Conservation (phyloP, 1,140 invertebrate species). For the Drosophila chauvacae region DNA sequence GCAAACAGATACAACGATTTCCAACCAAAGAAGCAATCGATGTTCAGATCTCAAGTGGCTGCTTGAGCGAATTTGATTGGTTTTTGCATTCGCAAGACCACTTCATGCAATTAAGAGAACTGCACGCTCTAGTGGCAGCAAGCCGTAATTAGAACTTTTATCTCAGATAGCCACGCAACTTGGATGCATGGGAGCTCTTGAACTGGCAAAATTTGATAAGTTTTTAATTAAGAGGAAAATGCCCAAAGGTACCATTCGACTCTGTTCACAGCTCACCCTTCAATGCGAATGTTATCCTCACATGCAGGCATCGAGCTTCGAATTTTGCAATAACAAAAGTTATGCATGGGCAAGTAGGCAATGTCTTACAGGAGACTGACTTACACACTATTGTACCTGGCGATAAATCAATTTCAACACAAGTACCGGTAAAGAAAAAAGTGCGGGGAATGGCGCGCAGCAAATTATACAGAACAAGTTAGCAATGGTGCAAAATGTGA, state of each 20-base stretch:
- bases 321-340: background rate
- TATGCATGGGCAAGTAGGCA: slow-evolving; percentile 1
- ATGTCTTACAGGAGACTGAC: background rate
- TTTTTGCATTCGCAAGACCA: background rate
- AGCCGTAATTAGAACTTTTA: slow-evolving; percentile 7
- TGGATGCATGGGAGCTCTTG: background rate
- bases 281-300: background rate
- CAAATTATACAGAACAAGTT: slow-evolving; percentile 52
- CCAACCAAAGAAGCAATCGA: background rate
- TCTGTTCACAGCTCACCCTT: slow-evolving; percentile 1
- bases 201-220: slow-evolving; percentile 15
- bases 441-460: background rate
- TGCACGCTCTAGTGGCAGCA: background rate
- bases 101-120: slow-evolving; percentile 1
- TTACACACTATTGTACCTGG: background rate
- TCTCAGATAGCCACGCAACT: background rate
- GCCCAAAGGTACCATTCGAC: background rate
- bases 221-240: slow-evolving; percentile 21
- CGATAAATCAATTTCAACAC: background rate
- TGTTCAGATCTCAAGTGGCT: background rate
- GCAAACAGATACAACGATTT: background rate
- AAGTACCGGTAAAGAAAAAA: background rate
- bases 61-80: background rate
- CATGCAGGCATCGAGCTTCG: background rate
- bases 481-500: slow-evolving; percentile 32